Conservation (phyloP, 2,888 invertebrate species). For the Argyra leucocephala region DNA sequence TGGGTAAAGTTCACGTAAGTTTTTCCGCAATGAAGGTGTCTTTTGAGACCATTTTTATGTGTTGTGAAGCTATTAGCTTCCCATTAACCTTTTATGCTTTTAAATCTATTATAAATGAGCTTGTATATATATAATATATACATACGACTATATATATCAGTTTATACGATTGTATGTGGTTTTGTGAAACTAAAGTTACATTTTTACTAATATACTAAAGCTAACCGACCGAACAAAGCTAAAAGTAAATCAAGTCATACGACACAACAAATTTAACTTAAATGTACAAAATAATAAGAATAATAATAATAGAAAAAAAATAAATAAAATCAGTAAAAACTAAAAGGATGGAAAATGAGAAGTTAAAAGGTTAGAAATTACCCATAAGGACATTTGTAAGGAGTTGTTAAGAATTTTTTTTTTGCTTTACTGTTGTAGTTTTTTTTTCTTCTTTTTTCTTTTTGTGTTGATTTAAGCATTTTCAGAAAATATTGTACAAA, state of each 20-base stretch:
- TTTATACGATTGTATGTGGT: too few relatives aligned
- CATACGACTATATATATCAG: too few relatives aligned
- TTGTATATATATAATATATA: too few relatives aligned
- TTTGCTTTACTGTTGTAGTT: too few relatives aligned
- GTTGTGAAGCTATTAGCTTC: not conserved
- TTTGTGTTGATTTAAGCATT: too few relatives aligned
- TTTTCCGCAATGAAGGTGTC: constrained; percentile 5
- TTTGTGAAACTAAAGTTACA: too few relatives aligned
- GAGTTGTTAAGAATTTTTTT: not conserved
- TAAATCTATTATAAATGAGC: not conserved
- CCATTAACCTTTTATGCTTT: constrained; percentile 1
- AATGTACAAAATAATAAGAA: not conserved
- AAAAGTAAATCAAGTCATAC: not conserved
- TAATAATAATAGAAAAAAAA: not conserved
- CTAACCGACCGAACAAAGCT: not conserved
- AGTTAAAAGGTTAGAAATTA: constrained; percentile 11
- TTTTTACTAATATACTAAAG: too few relatives aligned
- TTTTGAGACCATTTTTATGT: not conserved
- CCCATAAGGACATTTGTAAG: not conserved
- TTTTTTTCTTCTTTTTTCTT: too few relatives aligned
- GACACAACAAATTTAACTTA: not conserved
- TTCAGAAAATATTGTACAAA: too few relatives aligned
- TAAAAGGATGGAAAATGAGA: constrained; percentile 9
- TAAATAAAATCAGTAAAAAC: not conserved
- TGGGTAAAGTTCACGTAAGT: constrained; percentile 9